Conservation (phyloP, 2,888 invertebrate species). For the Mythimna pallens region DNA sequence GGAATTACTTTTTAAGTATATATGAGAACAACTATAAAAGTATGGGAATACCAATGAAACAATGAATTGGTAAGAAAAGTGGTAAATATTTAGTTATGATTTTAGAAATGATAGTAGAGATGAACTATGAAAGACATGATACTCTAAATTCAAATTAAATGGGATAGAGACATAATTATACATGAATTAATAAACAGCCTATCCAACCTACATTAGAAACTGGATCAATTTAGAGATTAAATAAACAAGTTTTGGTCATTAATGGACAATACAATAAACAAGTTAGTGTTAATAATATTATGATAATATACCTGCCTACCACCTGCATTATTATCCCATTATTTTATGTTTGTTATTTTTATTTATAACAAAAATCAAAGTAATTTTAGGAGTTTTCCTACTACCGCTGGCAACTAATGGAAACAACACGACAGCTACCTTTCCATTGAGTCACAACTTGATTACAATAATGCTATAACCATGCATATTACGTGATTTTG, state of each 20-base stretch:
- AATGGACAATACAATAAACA: neutral
- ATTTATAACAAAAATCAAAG: neutral
- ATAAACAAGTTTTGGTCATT: neutral
- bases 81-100: too few species aligned
- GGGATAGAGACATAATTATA: neutral
- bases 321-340: neutral
- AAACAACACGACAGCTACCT: conserved; percentile 54
- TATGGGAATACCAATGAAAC: neutral
- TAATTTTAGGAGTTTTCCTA: conserved; percentile 8
- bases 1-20: neutral
- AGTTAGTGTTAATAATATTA: neutral
- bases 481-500: conserved; percentile 45
- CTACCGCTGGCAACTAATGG: neutral
- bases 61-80: neutral
- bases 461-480: conserved; percentile 58
- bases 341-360: neutral
- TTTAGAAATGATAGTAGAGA: neutral
- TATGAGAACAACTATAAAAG: neutral
- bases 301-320: neutral
- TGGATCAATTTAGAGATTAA: neutral
- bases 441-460: conserved; percentile 62
- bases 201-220: too few species aligned
- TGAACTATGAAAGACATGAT: neutral
- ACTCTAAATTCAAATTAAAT: neutral
- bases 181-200: too few species aligned